Conservation (phyloP, 2,888 invertebrate species). For the Labia minor region DNA sequence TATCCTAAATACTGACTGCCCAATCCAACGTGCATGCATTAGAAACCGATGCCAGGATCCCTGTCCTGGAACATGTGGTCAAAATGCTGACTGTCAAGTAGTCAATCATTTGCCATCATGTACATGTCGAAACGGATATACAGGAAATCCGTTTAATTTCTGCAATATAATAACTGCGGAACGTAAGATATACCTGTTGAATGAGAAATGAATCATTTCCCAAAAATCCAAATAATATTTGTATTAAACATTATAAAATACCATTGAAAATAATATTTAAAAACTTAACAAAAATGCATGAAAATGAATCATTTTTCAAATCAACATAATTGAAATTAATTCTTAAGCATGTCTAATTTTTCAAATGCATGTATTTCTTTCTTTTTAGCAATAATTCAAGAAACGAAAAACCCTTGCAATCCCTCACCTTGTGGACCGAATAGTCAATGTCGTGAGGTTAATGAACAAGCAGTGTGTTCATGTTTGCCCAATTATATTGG, state of each 20-base stretch:
- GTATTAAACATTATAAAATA: background rate
- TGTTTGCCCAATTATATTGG: conserved; percentile 56
- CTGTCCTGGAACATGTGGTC: conserved; percentile 63
- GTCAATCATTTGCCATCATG: conserved; percentile 56
- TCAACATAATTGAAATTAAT: background rate
- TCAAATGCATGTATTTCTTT: conserved; percentile 18
- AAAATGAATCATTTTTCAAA: background rate
- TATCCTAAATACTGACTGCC: conserved; percentile 61
- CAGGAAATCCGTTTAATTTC: conserved; percentile 35
- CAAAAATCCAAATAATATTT: conserved; percentile 22
- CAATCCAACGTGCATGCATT: conserved; percentile 58
- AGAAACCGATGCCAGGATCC: conserved; percentile 68
- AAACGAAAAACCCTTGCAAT: conserved; percentile 39
- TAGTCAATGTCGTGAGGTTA: conserved; percentile 49
- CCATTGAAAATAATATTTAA: background rate
- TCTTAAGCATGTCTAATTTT: background rate
- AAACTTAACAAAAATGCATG: background rate
- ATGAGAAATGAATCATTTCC: background rate
- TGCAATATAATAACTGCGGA: conserved; percentile 35
- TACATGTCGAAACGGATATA: conserved; percentile 39
- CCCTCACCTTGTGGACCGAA: conserved; percentile 34
- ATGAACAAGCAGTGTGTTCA: conserved; percentile 41
- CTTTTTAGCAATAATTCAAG: conserved; percentile 21
- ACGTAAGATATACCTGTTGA: conserved; percentile 30
- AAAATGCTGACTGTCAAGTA: conserved; percentile 59